Evolutionary conservation across 2,113 vertebrate species (phyloP).

Genomic region (Copsychus sechellarum): DNA sequence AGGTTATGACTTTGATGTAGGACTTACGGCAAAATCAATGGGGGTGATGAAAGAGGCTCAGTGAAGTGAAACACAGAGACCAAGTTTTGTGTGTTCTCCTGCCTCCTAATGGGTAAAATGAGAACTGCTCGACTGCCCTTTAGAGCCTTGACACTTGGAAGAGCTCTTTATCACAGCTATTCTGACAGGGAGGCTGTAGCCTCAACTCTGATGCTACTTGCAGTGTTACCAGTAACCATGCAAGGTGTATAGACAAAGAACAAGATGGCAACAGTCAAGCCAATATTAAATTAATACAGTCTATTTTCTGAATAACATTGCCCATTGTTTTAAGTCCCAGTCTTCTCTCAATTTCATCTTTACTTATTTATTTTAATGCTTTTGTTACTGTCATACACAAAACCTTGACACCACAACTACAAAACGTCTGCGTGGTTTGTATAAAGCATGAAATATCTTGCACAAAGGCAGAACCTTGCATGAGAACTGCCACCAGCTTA

Average conservation of each 20-base stretch:
- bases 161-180: background rate
- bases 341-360: background rate
- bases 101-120: conserved; percentile 22
- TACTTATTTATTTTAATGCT: background rate
- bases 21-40: background rate
- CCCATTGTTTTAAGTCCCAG: background rate
- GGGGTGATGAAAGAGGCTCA: background rate
- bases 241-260: accelerated
- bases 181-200: background rate
- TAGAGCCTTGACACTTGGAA: background rate
- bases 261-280: background rate
- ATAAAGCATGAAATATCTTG: background rate
- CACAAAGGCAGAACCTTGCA: background rate
- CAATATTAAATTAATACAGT: background rate
- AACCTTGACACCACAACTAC: background rate
- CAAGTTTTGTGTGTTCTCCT: background rate
- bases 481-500: background rate
- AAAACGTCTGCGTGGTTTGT: background rate
- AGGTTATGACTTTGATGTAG: background rate
- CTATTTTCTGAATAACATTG: background rate
- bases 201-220: background rate
- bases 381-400: background rate
- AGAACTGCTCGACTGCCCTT: background rate
- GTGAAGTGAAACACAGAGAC: background rate
- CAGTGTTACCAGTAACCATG: accelerated